Percentiles rank a stretch among this genome's conserved stretches.
These are phyloP conservation scores for Dicerorhinus sumatrensis DNA, from an alignment of 2,113 vertebrate species.

Conservation along the genomic window DNA sequence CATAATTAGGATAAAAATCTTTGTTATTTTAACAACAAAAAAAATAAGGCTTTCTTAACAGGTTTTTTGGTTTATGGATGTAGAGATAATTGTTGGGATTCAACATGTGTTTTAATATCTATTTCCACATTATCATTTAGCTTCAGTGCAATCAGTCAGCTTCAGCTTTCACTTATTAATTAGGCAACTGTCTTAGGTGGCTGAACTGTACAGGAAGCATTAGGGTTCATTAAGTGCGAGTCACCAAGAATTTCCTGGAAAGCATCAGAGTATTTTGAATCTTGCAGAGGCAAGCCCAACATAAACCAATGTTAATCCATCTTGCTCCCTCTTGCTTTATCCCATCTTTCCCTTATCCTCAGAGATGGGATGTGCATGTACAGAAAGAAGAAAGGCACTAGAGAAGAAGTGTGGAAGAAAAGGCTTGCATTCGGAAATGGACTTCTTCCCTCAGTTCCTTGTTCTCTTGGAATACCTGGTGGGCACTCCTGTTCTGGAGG, in stretches of 20 bases:
- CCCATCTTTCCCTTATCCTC: background rate
- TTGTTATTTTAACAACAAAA: background rate
- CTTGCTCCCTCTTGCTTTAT: background rate
- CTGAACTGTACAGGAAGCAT: background rate
- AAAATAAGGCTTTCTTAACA: background rate
- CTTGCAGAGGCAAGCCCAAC: background rate
- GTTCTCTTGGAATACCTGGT: background rate
- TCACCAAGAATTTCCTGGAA: background rate
- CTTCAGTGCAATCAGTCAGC: background rate
- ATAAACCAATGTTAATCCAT: background rate
- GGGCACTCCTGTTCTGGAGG: background rate
- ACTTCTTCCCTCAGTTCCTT: background rate
- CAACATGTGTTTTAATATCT: background rate
- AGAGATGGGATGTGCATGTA: background rate
- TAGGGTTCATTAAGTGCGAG: background rate
- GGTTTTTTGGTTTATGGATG: background rate
- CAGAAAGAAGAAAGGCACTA: background rate
- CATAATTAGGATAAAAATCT: background rate
- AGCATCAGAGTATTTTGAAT: background rate
- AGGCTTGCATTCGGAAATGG: background rate
- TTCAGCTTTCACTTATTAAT: background rate
- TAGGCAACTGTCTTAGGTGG: background rate
- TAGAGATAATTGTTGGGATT: background rate
- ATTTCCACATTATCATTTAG: background rate
- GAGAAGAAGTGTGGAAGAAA: background rate